phyloP scores from a whole-genome alignment of 2,797 vertebrate genomes.

The Acanthornis magna region DNA sequence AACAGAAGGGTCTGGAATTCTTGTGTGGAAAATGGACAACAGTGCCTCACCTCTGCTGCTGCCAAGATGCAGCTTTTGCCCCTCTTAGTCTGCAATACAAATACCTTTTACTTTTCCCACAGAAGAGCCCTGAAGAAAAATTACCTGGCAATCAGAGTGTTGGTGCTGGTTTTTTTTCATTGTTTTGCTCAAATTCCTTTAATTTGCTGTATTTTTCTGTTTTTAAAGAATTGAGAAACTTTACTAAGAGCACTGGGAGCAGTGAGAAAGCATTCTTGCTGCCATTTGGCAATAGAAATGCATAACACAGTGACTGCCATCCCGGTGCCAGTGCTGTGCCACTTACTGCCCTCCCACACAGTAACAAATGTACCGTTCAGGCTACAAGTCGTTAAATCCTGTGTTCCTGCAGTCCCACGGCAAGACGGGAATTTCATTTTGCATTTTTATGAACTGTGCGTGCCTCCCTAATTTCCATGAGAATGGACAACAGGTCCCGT shows the following conservation, averaged over 20 bases:
- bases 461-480: slow-evolving; percentile 2
- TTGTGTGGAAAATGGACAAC: neutral
- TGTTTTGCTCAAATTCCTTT: neutral
- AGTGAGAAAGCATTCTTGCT: neutral
- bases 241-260: neutral
- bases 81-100: neutral
- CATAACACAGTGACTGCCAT: neutral
- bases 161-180: neutral
- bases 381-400: neutral
- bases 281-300: neutral
- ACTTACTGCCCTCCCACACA: neutral
- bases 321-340: neutral
- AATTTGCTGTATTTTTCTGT: neutral
- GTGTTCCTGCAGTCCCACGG: neutral
- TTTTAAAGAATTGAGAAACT: neutral
- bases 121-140: neutral
- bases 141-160: neutral
- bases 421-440: neutral
- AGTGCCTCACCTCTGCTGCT: neutral
- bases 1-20: neutral
- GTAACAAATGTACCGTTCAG: neutral
- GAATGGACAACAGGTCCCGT: neutral
- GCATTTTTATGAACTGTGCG: neutral
- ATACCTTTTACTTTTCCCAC: neutral
- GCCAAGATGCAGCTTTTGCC: neutral